Conservation (phyloP, 1,140 invertebrate genomes). For the Mesaphorura yosii region DNA sequence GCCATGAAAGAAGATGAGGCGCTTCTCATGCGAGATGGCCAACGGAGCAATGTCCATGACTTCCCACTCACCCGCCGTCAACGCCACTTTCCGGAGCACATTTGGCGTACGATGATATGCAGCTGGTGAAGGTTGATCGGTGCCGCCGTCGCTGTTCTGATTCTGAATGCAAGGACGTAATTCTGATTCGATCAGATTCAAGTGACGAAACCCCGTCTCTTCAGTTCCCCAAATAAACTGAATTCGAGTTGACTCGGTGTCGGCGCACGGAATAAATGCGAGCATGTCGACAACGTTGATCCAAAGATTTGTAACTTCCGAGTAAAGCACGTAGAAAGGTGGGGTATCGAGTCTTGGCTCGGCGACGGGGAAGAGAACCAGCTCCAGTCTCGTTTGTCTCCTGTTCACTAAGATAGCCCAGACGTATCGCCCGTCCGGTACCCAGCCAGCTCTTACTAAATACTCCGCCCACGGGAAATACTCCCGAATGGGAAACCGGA, state of each 20-base stretch:
- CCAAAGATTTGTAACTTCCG: conserved; percentile 23
- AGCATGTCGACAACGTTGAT: conserved; percentile 53
- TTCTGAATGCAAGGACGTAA: conserved; percentile 11
- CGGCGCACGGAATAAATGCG: conserved; percentile 59
- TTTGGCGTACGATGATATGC: conserved; percentile 11
- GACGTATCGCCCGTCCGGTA: conserved; percentile 68
- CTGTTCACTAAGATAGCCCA: conserved; percentile 81
- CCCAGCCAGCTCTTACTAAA: conserved; percentile 85
- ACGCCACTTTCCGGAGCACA: conserved; percentile 27
- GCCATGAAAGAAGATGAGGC: conserved; percentile 35
- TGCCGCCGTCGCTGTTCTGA: background rate
- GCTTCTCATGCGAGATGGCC: conserved; percentile 31
- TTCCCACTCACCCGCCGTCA: conserved; percentile 36
- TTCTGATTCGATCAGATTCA: conserved; percentile 58
- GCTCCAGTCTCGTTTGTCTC: conserved; percentile 65
- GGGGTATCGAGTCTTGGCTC: conserved; percentile 1
- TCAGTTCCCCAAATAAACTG: conserved; percentile 87
- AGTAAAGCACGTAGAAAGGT: conserved; percentile 21
- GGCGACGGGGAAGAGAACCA: conserved; percentile 37
- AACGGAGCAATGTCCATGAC: conserved; percentile 33
- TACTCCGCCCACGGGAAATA: conserved; percentile 89
- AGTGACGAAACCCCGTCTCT: conserved; percentile 78
- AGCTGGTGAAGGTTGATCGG: background rate
- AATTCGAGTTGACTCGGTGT: conserved; percentile 40
- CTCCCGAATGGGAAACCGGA: conserved; percentile 32